Percentiles rank a stretch among this genome's conserved stretches.
Evolutionary conservation across 2,888 invertebrate species (phyloP).

Genomic region (Octonoba sinensis): DNA sequence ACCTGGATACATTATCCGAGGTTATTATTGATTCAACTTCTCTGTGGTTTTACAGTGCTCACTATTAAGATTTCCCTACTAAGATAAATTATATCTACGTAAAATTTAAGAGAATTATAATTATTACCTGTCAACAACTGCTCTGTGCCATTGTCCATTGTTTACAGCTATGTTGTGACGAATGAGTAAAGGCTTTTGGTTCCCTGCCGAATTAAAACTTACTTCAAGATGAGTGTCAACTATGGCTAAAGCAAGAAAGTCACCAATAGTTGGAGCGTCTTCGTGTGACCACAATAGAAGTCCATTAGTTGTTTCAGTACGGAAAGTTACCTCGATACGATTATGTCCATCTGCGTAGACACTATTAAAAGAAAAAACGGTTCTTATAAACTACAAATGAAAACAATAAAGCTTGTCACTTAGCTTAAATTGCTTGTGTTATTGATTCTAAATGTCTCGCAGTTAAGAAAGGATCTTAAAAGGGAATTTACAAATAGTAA

Average conservation of each 20-base stretch:
- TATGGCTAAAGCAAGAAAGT: constrained; percentile 83
- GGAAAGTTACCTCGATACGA: constrained; percentile 81
- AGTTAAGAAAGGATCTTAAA: too few species aligned
- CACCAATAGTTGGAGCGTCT: constrained; percentile 77
- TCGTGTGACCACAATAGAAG: constrained; percentile 82
- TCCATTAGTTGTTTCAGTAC: constrained; percentile 78
- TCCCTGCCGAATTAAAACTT: constrained; percentile 78
- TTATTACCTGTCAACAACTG: constrained; percentile 76
- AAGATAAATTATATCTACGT: too few species aligned
- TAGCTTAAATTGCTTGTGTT: neutral
- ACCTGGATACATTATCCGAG: too few species aligned
- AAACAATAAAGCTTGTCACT: neutral
- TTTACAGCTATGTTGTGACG: constrained; percentile 75
- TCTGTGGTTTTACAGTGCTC: too few species aligned
- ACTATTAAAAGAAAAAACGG: neutral
- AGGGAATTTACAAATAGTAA: neutral
- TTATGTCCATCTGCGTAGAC: constrained; percentile 73
- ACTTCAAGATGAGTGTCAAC: constrained; percentile 80
- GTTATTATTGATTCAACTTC: too few species aligned
- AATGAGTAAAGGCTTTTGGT: constrained; percentile 73
- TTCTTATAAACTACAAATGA: neutral
- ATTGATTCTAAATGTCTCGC: too few species aligned
- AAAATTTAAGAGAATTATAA: too few species aligned
- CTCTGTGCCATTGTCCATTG: constrained; percentile 84
- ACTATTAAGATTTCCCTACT: too few species aligned